Conservation (phyloP, 2,113 vertebrate species). For the Mugil cephalus region DNA sequence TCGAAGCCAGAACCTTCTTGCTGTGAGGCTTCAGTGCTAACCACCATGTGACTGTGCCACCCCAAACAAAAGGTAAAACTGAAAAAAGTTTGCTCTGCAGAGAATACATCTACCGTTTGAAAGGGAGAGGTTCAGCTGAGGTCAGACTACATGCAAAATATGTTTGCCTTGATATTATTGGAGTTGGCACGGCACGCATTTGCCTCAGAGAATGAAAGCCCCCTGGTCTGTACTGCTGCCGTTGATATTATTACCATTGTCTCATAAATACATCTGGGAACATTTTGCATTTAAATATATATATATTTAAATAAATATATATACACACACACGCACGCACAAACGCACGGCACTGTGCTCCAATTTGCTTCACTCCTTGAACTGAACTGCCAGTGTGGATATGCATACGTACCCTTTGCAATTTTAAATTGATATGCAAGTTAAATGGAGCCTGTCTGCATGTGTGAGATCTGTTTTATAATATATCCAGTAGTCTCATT, state of each 20-base stretch:
- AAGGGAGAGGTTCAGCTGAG: constrained; percentile 38
- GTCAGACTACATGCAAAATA: constrained; percentile 31
- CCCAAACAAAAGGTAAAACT: too few species aligned
- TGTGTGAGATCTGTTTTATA: constrained; percentile 11
- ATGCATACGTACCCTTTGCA: neutral
- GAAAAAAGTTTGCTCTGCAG: too few species aligned
- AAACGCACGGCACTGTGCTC: constrained; percentile 38
- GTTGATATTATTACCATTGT: constrained; percentile 43
- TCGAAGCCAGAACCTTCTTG: too few species aligned
- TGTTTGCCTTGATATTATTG: constrained; percentile 44
- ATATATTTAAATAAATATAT: too few species aligned
- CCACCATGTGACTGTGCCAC: too few species aligned
- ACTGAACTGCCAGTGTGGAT: constrained; percentile 60
- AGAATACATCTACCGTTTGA: constrained; percentile 6
- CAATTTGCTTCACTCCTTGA: constrained; percentile 34
- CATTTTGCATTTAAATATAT: constrained; percentile 50
- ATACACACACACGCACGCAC: too few species aligned
- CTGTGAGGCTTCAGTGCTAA: too few species aligned
- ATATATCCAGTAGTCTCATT: neutral
- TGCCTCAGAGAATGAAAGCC: constrained; percentile 33
- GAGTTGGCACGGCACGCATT: constrained; percentile 43
- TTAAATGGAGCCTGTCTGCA: constrained; percentile 42
- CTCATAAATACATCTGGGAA: constrained; percentile 26
- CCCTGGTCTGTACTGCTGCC: constrained; percentile 34
- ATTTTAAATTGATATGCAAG: constrained; percentile 5